Conservation (phyloP, 2,797 vertebrate species). For the Spinus olivaceus region DNA sequence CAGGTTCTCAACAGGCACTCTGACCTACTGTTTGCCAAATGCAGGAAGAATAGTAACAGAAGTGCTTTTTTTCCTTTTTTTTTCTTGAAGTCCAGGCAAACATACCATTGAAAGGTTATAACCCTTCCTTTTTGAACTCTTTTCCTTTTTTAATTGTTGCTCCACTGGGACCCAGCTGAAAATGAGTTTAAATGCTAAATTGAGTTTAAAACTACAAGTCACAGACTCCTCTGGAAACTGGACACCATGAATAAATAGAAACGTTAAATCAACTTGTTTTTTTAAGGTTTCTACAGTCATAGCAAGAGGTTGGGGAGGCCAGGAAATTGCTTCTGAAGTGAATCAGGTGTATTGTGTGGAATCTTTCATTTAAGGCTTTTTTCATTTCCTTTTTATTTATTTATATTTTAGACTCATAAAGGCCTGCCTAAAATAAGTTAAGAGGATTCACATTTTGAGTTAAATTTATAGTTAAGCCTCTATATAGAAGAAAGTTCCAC, state of each 20-base stretch:
- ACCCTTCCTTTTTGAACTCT: slow-evolving; percentile 68
- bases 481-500: slow-evolving; percentile 32
- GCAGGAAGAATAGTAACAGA: slow-evolving; percentile 6
- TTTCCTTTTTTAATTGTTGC: slow-evolving; percentile 72
- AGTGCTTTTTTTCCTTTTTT: background rate
- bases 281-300: slow-evolving; percentile 68
- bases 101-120: slow-evolving; percentile 43
- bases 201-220: slow-evolving; percentile 75
- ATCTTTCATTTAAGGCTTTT: slow-evolving; percentile 62
- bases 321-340: slow-evolving; percentile 68
- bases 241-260: slow-evolving; percentile 78
- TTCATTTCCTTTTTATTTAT: slow-evolving; percentile 65
- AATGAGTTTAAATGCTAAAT: slow-evolving; percentile 79
- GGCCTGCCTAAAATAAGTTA: slow-evolving; percentile 57
- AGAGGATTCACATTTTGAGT: slow-evolving; percentile 43
- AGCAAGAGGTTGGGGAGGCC: slow-evolving; percentile 51
- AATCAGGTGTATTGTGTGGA: slow-evolving; percentile 70
- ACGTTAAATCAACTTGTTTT: slow-evolving; percentile 74
- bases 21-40: slow-evolving; percentile 1
- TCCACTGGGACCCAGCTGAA: slow-evolving; percentile 73
- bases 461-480: slow-evolving; percentile 28
- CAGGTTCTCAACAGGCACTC: background rate
- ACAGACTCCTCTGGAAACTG: slow-evolving; percentile 72
- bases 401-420: slow-evolving; percentile 49
- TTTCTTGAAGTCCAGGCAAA: background rate